Base-by-base conservation (phyloP, 2,888 invertebrate genomes). In the Leptinotarsa juncta region DNA sequence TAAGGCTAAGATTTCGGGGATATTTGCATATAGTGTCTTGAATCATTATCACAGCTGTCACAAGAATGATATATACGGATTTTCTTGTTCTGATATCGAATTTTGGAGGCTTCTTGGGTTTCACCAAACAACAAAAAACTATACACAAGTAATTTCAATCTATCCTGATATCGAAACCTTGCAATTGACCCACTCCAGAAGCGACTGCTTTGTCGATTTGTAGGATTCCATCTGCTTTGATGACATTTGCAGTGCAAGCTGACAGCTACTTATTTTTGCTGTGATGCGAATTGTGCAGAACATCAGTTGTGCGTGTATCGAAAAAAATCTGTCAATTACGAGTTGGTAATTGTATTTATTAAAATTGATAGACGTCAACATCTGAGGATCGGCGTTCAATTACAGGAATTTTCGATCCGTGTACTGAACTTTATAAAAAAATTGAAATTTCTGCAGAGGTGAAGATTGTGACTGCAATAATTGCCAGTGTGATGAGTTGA, bases 331-430 rank as follows among this genome's bases (percentile, higher is more conserved):
- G 81, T 82, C 81, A 82, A 82, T 82, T 82, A 82, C 74, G 73
- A 15, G 77, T 73, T 78, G 80, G 79, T 81, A 79, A 81, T 79
- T 79, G 81, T 78, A 81, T 81, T 78, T 81, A 82, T 83, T 81
- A 81, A 74, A 78, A 78, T 72, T 78, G 73, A 81, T 78, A 70
- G 71, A 80, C 76, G 80, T 81, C 80, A 77, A 74, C 62, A 62
- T 70, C 67, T 72, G 69, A 60, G 42, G 71, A 76, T 71, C 73
- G 73, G 71, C 65, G 76, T 77, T 78, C 76, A 75, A 80, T 77
- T 78, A 75, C 32, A 60, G 49, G 23, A 60, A 68, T 74, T 76
- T 76, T 76, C 76, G 73, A 74, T 77, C n/a, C 68, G 66, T 62
- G 49, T 18, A 60, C 67, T 71, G 55, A 66, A 20, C 20, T 67